phyloP scores from a whole-genome alignment of 2,113 vertebrate genomes.

The Cricetomys ansorgei region DNA sequence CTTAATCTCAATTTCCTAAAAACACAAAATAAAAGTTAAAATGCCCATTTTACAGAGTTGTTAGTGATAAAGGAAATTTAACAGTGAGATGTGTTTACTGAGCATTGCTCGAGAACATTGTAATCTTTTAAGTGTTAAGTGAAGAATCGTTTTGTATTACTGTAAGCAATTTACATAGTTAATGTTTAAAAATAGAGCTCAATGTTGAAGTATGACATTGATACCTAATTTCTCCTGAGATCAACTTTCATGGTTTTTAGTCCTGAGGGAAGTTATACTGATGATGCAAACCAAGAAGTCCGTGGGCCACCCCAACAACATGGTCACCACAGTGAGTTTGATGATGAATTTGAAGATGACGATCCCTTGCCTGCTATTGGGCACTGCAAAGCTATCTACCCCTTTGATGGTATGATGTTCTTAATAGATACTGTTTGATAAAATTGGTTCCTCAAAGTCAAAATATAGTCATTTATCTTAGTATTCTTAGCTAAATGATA shows the following conservation, averaged over 20 bases:
- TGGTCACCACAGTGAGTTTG: constrained; percentile 92
- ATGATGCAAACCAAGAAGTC: constrained; percentile 96
- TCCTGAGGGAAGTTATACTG: constrained; percentile 98
- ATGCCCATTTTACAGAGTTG: not conserved
- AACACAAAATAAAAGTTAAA: constrained; percentile 46
- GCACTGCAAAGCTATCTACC: constrained; percentile 98
- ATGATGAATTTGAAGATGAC: constrained; percentile 99
- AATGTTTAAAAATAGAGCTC: not conserved
- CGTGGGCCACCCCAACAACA: constrained; percentile 90
- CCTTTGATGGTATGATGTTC: constrained; percentile 93
- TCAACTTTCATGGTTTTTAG: constrained; percentile 83
- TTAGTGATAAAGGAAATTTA: constrained; percentile 33
- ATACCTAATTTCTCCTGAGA: constrained; percentile 43
- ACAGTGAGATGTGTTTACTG: not conserved
- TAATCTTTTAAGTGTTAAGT: constrained; percentile 11
- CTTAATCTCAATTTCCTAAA: constrained; percentile 42
- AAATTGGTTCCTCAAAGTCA: constrained; percentile 17
- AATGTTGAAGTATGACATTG: not conserved
- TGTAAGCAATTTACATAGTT: constrained; percentile 22
- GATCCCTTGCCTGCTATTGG: constrained; percentile 97
- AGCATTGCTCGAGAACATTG: constrained; percentile 42
- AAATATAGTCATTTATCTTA: not conserved
- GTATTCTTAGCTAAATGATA: constrained; percentile 41
- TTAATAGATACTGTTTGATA: constrained; percentile 16
- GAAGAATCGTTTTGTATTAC: constrained; percentile 39